phyloP scores from a whole-genome alignment of 1,140 invertebrate genomes.

The Rhizoglyphus robini region DNA sequence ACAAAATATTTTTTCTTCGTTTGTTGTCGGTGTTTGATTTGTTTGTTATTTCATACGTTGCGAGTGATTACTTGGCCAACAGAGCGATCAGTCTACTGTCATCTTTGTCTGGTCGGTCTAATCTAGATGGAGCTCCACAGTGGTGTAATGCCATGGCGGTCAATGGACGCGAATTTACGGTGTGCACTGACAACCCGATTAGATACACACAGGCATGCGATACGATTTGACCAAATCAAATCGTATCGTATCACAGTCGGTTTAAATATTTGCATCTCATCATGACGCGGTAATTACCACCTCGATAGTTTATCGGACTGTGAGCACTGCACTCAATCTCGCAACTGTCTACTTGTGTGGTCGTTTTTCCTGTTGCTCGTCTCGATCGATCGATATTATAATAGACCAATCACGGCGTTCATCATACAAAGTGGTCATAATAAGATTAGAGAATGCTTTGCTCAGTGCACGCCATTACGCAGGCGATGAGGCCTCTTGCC shows the following conservation, averaged over 20 bases:
- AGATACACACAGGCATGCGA: not conserved
- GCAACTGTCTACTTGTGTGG: not conserved
- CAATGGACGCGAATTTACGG: not conserved
- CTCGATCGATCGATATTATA: slow-evolving; percentile 13
- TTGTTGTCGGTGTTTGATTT: slow-evolving; percentile 1
- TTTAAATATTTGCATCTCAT: no score
- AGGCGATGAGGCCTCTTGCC: no score
- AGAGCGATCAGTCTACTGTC: no score
- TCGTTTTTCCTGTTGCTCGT: not conserved
- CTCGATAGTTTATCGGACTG: no score
- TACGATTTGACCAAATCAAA: not conserved
- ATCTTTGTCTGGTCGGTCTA: not conserved
- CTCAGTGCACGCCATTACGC: not conserved
- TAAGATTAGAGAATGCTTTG: slow-evolving; percentile 1
- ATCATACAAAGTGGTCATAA: not conserved
- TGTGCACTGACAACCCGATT: not conserved
- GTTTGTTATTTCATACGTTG: slow-evolving; percentile 7
- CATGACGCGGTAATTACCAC: slow-evolving; percentile 5
- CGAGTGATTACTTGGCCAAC: not conserved
- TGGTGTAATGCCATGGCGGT: no score
- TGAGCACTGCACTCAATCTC: no score
- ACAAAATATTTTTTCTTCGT: not conserved
- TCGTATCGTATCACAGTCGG: not conserved
- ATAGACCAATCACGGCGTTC: not conserved
- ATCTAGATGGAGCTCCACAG: not conserved